Evolutionary conservation across 2,888 invertebrate species (phyloP).

Genomic region (Agonopterix alstromeriana): DNA sequence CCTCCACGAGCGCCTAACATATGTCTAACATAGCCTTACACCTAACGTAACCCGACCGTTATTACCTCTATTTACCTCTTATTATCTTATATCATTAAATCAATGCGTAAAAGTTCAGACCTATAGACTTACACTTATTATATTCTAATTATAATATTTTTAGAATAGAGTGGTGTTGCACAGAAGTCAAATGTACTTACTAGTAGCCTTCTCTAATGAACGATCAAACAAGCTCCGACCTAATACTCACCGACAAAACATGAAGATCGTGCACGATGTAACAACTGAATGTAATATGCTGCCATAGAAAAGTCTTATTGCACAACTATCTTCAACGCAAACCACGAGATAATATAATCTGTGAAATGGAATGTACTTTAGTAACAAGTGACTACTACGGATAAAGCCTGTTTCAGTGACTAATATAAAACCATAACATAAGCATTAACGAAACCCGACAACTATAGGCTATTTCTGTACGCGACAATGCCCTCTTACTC

Average conservation of each 20-base stretch:
- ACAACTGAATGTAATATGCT: constrained; percentile 1
- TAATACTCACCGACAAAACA: too few species aligned
- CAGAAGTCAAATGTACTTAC: constrained; percentile 10
- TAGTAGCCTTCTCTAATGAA: neutral
- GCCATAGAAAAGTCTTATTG: neutral
- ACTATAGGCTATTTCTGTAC: too few species aligned
- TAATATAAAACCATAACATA: too few species aligned
- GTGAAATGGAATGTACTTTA: neutral
- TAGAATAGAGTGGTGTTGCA: constrained; percentile 17
- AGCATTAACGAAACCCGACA: too few species aligned
- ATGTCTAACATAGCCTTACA: constrained; percentile 21
- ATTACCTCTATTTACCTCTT: constrained; percentile 19
- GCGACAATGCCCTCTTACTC: too few species aligned
- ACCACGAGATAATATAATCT: neutral
- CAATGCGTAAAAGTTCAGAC: constrained; percentile 17
- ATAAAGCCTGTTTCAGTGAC: too few species aligned
- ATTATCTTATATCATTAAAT: constrained; percentile 22
- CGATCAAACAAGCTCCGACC: too few species aligned
- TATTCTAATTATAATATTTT: constrained; percentile 23
- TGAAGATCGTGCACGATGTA: too few species aligned
- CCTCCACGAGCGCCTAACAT: constrained; percentile 16
- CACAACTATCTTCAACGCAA: too few species aligned
- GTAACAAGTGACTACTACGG: neutral
- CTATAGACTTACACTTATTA: constrained; percentile 17
- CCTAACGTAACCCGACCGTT: constrained; percentile 1